Conservation (phyloP, 2,888 invertebrate species). For the Dicycla oo region DNA sequence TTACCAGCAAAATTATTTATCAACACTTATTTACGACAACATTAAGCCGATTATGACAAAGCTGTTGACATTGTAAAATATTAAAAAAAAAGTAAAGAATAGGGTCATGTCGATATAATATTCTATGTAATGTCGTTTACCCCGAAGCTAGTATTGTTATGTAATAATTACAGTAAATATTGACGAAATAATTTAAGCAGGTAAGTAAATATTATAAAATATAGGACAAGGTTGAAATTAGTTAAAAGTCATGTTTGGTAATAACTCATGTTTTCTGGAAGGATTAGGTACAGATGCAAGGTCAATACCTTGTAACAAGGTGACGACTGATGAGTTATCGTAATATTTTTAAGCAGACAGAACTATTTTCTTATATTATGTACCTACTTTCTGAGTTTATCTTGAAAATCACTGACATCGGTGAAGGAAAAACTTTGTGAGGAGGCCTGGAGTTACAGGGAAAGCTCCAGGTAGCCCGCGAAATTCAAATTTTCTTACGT, state of each 20-base stretch:
- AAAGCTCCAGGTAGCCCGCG: no score
- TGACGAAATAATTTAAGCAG: constrained; percentile 13
- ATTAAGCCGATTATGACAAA: constrained; percentile 33
- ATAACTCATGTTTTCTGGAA: background rate
- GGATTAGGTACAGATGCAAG: background rate
- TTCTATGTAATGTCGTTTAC: background rate
- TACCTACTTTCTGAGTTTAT: background rate
- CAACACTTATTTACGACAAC: background rate
- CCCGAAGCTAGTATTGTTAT: background rate
- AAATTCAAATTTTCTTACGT: no score
- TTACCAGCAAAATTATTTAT: background rate
- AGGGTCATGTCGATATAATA: background rate
- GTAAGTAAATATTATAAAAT: constrained; percentile 22
- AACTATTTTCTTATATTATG: background rate
- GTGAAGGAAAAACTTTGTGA: background rate
- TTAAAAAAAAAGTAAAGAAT: background rate
- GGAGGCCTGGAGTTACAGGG: no score
- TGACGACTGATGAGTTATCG: background rate
- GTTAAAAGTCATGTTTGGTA: background rate
- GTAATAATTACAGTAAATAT: background rate
- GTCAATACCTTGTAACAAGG: background rate
- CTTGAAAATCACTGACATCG: background rate
- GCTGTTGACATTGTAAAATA: constrained; percentile 1
- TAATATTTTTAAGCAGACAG: background rate
- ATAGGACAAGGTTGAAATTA: constrained; percentile 17